Base-by-base conservation (phyloP, 2,113 vertebrate species). In the Protomyctophum bolini region DNA sequence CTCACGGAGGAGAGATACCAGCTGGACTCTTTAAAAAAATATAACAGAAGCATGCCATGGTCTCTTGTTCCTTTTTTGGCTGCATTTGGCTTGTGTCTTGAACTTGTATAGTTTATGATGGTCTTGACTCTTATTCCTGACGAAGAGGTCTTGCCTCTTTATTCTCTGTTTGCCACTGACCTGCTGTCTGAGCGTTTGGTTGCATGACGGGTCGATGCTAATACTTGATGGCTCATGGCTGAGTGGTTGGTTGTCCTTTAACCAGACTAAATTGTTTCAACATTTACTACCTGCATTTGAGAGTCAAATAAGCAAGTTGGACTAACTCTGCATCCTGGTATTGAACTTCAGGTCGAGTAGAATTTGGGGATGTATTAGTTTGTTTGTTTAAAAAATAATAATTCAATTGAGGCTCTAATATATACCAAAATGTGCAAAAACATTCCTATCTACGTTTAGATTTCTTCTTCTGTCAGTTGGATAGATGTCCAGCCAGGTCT, bases 151-250 rank as follows among this genome's bases (percentile, higher is more conserved):
- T 10, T 9, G 33, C 5, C 5, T 41, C 33, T 41, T 41, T 41
- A 41, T 41, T 41, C 33, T 41, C 5, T 41, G n/a, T 6, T 3
- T 61, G 50, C 62, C 51, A 52, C 58, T 64, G 61, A 59, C 47
- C 28, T 55, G 49, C 51, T 62, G 41, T 72, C 14, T 67, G 57
- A 63, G 12, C 33, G 29, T 66, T 66, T 61, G 64, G 68, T 80
- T 65, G 78, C 66, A 66, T 76, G 74, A 54, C 51, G 4, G 7
- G 10, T 78, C 45, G 56, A 7, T 70, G 68, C 63, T 81, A 69
- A 72, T 56, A 56, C 8, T 14, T 60, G 70, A 67, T 21, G 45
- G 41, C 60, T 60, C 67, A 67, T 21, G 45, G 41, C 60, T 60
- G 8, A 64, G 70, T 51, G 57, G 57, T 2, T 45, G 33, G 33